These are phyloP conservation scores for Nephrocerus scutellatus DNA, from an alignment of 2,888 invertebrate genomes.

Conservation along the genomic window DNA sequence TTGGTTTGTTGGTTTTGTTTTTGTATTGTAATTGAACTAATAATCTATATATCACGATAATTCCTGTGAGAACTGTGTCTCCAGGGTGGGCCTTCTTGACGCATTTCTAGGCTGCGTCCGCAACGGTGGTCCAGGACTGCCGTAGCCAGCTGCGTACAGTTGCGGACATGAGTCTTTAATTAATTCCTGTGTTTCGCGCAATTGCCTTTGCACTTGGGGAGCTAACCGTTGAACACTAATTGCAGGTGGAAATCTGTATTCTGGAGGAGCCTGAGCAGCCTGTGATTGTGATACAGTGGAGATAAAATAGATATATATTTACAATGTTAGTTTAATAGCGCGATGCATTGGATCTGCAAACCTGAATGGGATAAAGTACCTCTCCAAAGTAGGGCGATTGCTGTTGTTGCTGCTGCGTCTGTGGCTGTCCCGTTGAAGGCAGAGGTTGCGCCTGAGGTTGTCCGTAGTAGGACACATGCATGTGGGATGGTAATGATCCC, in stretches of 20 bases:
- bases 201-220: conserved; percentile 47
- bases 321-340: neutral
- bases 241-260: conserved; percentile 48
- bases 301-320: conserved; percentile 5
- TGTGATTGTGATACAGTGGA: too few species aligned
- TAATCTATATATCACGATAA: conserved; percentile 50
- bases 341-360: conserved; percentile 21
- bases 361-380: conserved; percentile 45
- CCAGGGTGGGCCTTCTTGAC: conserved; percentile 48
- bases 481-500: conserved; percentile 27
- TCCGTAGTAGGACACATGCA: conserved; percentile 44
- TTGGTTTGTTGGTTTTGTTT: conserved; percentile 10
- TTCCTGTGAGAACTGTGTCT: conserved; percentile 50
- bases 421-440: conserved; percentile 21
- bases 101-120: conserved; percentile 44
- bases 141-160: conserved; percentile 46
- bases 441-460: conserved; percentile 36
- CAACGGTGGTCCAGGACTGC: conserved; percentile 47
- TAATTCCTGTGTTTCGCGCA: conserved; percentile 49
- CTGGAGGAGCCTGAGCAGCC: conserved; percentile 36
- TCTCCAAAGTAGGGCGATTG: conserved; percentile 40
- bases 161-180: conserved; percentile 49
- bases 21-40: conserved; percentile 27
- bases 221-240: conserved; percentile 48
- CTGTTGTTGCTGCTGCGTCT: conserved; percentile 23